Evolutionary conservation across 2,113 vertebrate genomes (phyloP), one percentile per base, ranked within the genome.

Genomic region (Sphyrna mokarran): DNA sequence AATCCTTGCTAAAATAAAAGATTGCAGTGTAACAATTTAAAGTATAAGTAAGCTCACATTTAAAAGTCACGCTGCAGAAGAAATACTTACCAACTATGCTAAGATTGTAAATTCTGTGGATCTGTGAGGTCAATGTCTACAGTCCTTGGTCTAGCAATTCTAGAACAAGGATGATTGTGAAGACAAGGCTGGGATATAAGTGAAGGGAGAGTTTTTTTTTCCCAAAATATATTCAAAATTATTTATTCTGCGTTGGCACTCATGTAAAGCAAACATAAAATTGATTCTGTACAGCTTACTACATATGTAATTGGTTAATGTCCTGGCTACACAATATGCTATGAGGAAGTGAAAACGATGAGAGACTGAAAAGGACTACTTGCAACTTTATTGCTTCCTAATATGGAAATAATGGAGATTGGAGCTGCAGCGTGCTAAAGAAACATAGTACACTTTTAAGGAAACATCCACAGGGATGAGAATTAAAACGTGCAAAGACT

Each of bases 1-100:
- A 96, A 96, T 96, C 87, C 58, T 90, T 43, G 83, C 48, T 58
- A 90, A 63, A 29, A 61, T 90, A 16, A 61, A 90, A 83, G 22
- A 63, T 90, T 90, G 29, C 14, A 61, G 87, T 26, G 33, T 63
- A 54, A 33, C 9, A 87, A 54, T 54, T 86, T 54, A 33, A 89
- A 33, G 18, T 58, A 61, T 33, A 90, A 61, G 14, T 33, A 33
- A 43, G 83, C 4, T 20, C 54, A 91, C 8, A 66, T 94, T 70
- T 72, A 14, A 43, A 70, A 6, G 18, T 29, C 37, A 70, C 26
- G 29, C 63, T 40, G 22, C 90, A 37, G 61, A 23, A 70, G 66
- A 70, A 48, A 70, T 43, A 72, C 66, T 70, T 26, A 70, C 10
- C 18, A 70, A 33, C 22, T 43, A 68, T 70, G 43, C 29, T 70